These are phyloP conservation scores for Pluvialis apricaria DNA, from an alignment of 2,113 vertebrate species.

Conservation along the genomic window DNA sequence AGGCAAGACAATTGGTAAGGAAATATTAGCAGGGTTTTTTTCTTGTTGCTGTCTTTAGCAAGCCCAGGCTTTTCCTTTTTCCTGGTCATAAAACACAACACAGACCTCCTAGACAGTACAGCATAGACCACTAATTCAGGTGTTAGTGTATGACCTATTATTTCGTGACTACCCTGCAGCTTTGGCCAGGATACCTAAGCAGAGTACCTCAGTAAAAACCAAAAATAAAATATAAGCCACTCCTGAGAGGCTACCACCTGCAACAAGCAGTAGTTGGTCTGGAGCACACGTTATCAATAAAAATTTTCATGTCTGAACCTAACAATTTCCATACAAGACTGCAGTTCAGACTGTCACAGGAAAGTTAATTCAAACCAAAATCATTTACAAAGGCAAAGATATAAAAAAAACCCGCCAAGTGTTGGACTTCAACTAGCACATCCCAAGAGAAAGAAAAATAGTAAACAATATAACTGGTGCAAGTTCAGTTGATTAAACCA, in stretches of 20 bases:
- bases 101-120: not conserved
- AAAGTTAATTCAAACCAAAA: not conserved
- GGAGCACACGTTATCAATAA: not conserved
- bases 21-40: not conserved
- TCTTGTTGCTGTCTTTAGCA: not conserved
- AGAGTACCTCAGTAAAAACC: not conserved
- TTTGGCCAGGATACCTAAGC: not conserved
- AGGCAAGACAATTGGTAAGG: not conserved
- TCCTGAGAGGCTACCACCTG: not conserved
- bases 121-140: not conserved
- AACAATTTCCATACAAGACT: not conserved
- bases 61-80: not conserved
- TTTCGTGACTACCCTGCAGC: not conserved
- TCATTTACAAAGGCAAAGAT: not conserved
- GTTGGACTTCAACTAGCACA: not conserved
- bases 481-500: not conserved
- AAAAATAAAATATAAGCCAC: not conserved
- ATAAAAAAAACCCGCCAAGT: accelerated
- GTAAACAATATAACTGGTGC: not conserved
- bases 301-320: not conserved
- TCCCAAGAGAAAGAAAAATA: not conserved
- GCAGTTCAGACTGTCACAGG: not conserved
- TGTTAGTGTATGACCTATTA: not conserved
- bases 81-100: not conserved
- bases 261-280: accelerated